A percentile compares a stretch with the other conserved stretches of the same genome.
These are phyloP conservation scores for Ploceus nigricollis DNA, from an alignment of 2,113 vertebrate species.

Conservation along the genomic window DNA sequence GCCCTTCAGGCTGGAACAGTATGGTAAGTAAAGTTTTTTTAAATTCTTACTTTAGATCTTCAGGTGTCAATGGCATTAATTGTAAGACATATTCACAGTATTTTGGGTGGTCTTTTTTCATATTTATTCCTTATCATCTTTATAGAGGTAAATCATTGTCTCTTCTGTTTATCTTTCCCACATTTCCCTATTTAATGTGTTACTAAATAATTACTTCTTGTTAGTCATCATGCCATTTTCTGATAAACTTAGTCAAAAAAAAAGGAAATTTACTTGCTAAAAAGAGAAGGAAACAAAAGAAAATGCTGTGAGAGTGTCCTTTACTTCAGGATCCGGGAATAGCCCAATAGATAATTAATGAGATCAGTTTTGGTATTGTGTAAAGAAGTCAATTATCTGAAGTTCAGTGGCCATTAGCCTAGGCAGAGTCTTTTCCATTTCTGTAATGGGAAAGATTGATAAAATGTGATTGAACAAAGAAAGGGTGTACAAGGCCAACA, in stretches of 20 bases:
- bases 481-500: not conserved
- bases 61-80: not conserved
- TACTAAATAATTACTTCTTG: not conserved
- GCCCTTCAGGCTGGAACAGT: slow-evolving; percentile 86
- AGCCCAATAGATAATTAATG: not conserved
- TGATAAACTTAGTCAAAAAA: not conserved
- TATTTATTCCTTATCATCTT: not conserved
- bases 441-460: not conserved
- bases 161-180: not conserved
- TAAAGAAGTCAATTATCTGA: not conserved
- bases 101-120: not conserved
- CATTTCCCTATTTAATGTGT: not conserved
- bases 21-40: slow-evolving; percentile 73
- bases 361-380: not conserved
- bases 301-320: not conserved
- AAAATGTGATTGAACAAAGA: not conserved
- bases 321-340: not conserved
- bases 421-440: not conserved
- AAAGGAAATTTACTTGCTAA: not conserved
- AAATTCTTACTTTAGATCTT: not conserved
- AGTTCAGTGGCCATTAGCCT: not conserved
- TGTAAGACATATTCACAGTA: not conserved
- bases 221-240: not conserved
- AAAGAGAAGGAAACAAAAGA: not conserved
- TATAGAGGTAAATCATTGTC: not conserved